Evolutionary conservation across 2,113 vertebrate species (phyloP).

Genomic region (Triplophysa rosa): DNA sequence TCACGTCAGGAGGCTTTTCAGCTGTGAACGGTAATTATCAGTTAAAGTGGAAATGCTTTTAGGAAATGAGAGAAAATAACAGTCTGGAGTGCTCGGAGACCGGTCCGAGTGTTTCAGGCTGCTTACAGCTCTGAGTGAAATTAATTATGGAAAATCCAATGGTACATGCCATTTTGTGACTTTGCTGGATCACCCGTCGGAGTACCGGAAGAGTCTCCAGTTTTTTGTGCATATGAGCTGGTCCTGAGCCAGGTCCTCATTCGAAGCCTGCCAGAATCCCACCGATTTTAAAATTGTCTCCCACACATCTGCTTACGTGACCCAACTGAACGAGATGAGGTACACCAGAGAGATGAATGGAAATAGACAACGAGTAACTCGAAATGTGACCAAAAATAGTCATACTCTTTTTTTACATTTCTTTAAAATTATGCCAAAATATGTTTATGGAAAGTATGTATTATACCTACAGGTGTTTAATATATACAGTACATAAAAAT

Average conservation of each 20-base stretch:
- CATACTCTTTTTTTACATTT: neutral
- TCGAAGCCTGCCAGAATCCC: constrained; percentile 12
- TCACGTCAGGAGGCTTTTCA: constrained; percentile 27
- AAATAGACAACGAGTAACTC: neutral
- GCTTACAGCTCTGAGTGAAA: neutral
- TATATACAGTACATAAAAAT: no score
- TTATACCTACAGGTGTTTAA: no score
- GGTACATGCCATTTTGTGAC: neutral
- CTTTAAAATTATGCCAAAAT: neutral
- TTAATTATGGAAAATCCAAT: constrained; percentile 16
- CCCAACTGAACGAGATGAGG: constrained; percentile 19
- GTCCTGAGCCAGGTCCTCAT: constrained; percentile 2
- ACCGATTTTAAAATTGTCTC: neutral
- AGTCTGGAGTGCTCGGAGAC: constrained; percentile 6
- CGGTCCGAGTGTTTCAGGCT: neutral
- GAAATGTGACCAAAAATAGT: constrained; percentile 20
- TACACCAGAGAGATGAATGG: neutral
- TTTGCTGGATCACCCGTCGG: neutral
- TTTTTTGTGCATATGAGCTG: neutral
- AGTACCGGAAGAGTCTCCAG: neutral
- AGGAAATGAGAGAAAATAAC: constrained; percentile 32
- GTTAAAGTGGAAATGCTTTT: constrained; percentile 38
- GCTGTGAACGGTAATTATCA: constrained; percentile 35
- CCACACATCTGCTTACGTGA: constrained; percentile 18
- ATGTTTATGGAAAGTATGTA: no score